These are phyloP conservation scores for Triplophysa bombifrons DNA, from an alignment of 2,797 vertebrate species.

Conservation along the genomic window DNA sequence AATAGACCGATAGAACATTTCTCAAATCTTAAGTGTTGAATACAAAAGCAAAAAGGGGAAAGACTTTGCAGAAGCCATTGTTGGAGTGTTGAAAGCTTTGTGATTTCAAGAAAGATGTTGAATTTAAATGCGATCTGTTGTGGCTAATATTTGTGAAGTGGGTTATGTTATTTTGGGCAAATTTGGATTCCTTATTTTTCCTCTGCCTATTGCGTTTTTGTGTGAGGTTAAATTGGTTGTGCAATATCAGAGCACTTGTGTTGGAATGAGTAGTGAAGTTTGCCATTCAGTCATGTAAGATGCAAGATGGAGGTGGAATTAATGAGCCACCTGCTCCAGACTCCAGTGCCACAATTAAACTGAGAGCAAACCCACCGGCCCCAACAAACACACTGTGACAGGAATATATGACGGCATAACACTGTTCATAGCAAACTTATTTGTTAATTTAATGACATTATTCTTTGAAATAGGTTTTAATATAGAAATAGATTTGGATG, in stretches of 20 bases:
- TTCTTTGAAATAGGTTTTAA: background rate
- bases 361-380: background rate
- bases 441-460: background rate
- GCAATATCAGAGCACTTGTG: constrained; percentile 15
- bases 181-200: constrained; percentile 10
- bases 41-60: background rate
- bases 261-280: constrained; percentile 15
- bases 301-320: constrained; percentile 14
- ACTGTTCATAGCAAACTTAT: background rate
- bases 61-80: background rate
- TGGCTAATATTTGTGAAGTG: constrained; percentile 15
- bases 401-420: background rate
- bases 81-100: background rate
- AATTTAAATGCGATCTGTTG: constrained; percentile 6
- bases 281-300: constrained; percentile 14
- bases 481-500: background rate
- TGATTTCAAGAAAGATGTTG: constrained; percentile 1
- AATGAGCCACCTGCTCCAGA: constrained; percentile 41
- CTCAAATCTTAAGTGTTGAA: constrained; percentile 7
- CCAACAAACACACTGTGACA: background rate
- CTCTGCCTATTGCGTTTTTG: constrained; percentile 6
- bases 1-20: constrained; percentile 16
- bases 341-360: constrained; percentile 20
- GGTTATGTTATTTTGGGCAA: background rate
- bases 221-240: constrained; percentile 23